Base-by-base conservation (phyloP, 2,888 invertebrate genomes). In the Smittia aterrima region DNA sequence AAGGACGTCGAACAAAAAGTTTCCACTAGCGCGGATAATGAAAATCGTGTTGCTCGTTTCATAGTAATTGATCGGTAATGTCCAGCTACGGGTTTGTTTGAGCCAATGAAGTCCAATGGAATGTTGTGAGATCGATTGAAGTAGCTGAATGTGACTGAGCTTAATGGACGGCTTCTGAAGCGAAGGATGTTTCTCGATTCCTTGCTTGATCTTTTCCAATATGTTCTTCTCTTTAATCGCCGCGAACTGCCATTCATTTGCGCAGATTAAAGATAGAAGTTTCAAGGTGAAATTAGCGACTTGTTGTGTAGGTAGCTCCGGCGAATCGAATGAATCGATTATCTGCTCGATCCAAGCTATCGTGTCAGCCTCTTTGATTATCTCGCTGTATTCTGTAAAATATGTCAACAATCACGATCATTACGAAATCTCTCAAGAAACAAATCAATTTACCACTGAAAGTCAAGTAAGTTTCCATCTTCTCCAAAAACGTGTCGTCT, bases 11-110 rank as follows among this genome's bases (percentile, higher is more conserved):
- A 86, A 85, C 18, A 90, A 82, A 77, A 92, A 88, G 75, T 86
- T 85, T 74, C 89, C 87, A 6, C 89, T 87, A 79, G 90, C 89
- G 47, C 88, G 85, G 0, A 88, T 86, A 9, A 92, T 87, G 79
- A 92, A 92, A 53, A 92, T 83, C 0, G 92, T 92, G 75, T 89
- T 87, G 80, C 87, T 88, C 74, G 86, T 84, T 77, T 89, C 86
- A 75, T 87, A 88, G 68, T 88, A 86, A 75, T 84, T 84, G 1
- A 91, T 81, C 27, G 91, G 85, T 77, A 88, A 85, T 75, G 84
- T 85, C 92, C 92, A 92, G 13, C 85, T 81, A 16, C 85, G 87
- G 75, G 83, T 84, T 75, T 86, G 82, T n/a, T 87, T 83, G 1
- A 92, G 82, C 88, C 90, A 92, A 27, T 85, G 82, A 32, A 89